A percentile compares a stretch with the other conserved stretches of the same genome.
phyloP scores from a whole-genome alignment of 2,797 vertebrate genomes.

The Tenualosa thibaudeaui region DNA sequence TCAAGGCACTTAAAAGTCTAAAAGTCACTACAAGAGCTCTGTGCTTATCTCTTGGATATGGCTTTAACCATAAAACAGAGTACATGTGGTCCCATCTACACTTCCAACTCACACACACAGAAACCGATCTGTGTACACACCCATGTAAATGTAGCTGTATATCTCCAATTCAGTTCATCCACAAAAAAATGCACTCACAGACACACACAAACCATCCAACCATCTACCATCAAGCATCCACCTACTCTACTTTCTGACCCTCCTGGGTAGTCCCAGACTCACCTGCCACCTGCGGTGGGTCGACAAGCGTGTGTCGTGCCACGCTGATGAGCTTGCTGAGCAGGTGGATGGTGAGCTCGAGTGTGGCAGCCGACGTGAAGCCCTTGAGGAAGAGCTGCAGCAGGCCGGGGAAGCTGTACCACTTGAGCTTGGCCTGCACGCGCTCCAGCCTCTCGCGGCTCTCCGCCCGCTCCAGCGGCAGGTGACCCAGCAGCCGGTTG shows the following conservation, averaged over 20 bases:
- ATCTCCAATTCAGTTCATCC: too few species aligned
- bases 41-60: neutral
- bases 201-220: neutral
- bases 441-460: conserved; percentile 92
- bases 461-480: conserved; percentile 91
- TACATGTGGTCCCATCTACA: neutral
- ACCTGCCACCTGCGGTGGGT: conserved; percentile 93
- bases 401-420: conserved; percentile 95
- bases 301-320: conserved; percentile 88
- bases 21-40: neutral
- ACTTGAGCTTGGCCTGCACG: conserved; percentile 91
- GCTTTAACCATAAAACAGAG: neutral
- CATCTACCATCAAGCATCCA: neutral
- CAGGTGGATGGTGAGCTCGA: conserved; percentile 97
- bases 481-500: conserved; percentile 91
- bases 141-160: too few species aligned
- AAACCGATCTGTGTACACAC: too few species aligned
- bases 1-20: neutral
- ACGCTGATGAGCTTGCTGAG: conserved; percentile 95
- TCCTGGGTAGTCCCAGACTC: conserved; percentile 29
- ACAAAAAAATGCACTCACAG: too few species aligned
- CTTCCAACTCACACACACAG: neutral
- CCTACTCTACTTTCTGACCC: neutral
- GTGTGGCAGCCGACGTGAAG: conserved; percentile 94
- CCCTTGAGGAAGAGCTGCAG: conserved; percentile 98